Conservation (phyloP, 2,888 invertebrate genomes). For the Phymatocera aterrima region DNA sequence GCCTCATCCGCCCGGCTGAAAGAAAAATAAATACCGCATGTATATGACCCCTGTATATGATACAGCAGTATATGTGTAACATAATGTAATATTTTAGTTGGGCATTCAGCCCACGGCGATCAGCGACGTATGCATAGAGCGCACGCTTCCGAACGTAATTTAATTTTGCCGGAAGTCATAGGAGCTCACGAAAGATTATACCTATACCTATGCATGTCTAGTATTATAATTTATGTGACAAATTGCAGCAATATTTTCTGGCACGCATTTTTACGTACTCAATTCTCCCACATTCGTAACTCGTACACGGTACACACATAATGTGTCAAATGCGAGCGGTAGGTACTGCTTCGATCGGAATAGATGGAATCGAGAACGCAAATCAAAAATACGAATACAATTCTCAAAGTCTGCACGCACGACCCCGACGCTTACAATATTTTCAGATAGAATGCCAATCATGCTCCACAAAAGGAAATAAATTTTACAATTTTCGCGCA, state of each 20-base stretch:
- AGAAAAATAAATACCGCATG: too few species aligned
- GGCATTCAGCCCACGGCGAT: background rate
- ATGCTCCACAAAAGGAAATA: too few species aligned
- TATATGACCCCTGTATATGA: background rate
- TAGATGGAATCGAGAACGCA: too few species aligned
- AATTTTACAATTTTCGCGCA: too few species aligned
- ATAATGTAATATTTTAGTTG: background rate
- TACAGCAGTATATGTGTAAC: background rate
- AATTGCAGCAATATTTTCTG: background rate
- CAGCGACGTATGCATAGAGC: background rate
- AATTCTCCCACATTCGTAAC: background rate
- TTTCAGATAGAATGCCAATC: too few species aligned
- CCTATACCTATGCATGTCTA: background rate
- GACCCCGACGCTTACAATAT: too few species aligned
- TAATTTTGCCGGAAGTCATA: background rate
- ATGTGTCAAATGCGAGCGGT: too few species aligned
- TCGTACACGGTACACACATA: background rate
- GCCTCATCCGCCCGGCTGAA: too few species aligned
- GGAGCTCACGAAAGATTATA: background rate
- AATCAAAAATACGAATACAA: background rate
- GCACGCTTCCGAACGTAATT: slow-evolving; percentile 7
- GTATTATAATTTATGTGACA: background rate
- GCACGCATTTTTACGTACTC: background rate
- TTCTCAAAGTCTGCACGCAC: too few species aligned
- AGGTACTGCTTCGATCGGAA: too few species aligned